Evolutionary conservation across 1,140 invertebrate genomes (phyloP), one percentile per base, ranked within the genome.

Genomic region (Lamellibrachia luymesi): DNA sequence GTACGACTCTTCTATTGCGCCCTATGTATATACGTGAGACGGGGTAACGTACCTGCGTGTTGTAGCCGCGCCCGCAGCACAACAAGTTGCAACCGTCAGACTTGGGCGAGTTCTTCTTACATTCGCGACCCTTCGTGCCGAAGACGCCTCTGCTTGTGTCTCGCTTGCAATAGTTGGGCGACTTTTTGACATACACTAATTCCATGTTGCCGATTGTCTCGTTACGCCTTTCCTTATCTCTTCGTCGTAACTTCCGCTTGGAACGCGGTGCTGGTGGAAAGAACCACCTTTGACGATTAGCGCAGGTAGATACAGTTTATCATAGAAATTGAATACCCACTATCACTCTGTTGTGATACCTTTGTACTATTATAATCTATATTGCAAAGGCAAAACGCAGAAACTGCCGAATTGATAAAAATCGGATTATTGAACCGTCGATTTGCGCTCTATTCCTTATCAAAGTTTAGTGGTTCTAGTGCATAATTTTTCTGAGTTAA

Each of bases 161-260:
- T 64, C 96, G 95, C 64, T 97, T 96, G 95, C 97, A 98, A 95
- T 97, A 99, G 95, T 97, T 97, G 5, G 97, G 97, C 1, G 97
- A 97, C 94, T 97, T 97, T 94, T 97, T 96, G 90, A 97, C 96
- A 94, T 97, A 97, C 50, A 98, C 97, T 92, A 98, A 94, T 94
- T 97, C 96, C n/a, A 94, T 94, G 95, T 98, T 97, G 1, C 98
- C 95, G 95, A 96, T 95, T 93, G 95, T 95, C 92, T 95, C 94
- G 25, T 94, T 92, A 6, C 95, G 52, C 91, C 94, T 94, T 13
- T 94, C 92, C 91, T 95, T 95, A 25, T 95, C 94, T 52, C 94
- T 94, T 80, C 95, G 93, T 50, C 95, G 94, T 52, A 96, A 94
- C 93, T 94, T 94, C 93, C 94, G 94, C 92, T 94, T 94, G 94